Evolutionary conservation across 2,888 invertebrate genomes (phyloP).

Genomic region (Dasypogon diadema): DNA sequence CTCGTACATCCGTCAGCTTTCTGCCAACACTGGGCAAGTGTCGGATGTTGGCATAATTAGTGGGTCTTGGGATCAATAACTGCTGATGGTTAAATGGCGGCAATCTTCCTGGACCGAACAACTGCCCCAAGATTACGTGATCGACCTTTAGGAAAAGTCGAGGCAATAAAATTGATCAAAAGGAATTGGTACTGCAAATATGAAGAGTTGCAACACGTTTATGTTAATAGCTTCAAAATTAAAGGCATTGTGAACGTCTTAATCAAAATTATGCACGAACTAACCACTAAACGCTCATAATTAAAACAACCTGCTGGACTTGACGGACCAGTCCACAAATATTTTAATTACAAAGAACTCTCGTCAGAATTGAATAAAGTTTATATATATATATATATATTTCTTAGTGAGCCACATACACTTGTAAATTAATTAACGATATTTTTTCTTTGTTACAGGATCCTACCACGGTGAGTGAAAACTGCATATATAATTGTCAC

Average conservation of each 20-base stretch:
- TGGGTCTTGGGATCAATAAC: constrained; percentile 24
- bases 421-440: constrained; percentile 42
- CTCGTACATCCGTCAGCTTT: neutral
- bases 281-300: neutral
- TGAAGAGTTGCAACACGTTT: constrained; percentile 14
- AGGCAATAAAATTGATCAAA: constrained; percentile 21
- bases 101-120: constrained; percentile 7
- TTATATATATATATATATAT: constrained; percentile 2
- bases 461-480: constrained; percentile 66
- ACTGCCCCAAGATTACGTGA: constrained; percentile 41
- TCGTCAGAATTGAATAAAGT: neutral
- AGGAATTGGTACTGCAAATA: constrained; percentile 26
- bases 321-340: neutral
- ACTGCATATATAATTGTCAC: constrained; percentile 26
- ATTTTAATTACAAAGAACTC: constrained; percentile 18
- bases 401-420: neutral
- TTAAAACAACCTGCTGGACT: neutral
- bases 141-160: constrained; percentile 11
- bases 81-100: constrained; percentile 33
- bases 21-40: constrained; percentile 1
- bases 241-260: constrained; percentile 15
- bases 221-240: constrained; percentile 40
- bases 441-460: constrained; percentile 65
- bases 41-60: constrained; percentile 25
- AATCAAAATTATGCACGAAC: neutral